Evolutionary conservation across 2,797 vertebrate genomes (phyloP).

Genomic region (Myotis vivesi): DNA sequence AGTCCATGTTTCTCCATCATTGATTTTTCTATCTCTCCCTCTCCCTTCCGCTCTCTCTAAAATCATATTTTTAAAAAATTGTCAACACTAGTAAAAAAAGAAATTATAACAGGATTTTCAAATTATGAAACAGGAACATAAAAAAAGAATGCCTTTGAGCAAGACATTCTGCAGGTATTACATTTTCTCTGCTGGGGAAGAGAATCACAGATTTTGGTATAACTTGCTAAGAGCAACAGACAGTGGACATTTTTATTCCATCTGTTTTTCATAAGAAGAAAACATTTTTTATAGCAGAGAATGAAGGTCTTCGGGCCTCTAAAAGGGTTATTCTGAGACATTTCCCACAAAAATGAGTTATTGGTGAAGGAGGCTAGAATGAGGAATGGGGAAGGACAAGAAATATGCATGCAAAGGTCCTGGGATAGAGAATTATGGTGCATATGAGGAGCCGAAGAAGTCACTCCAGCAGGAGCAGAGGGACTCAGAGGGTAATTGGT

Average conservation of each 20-base stretch:
- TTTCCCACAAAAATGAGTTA: not conserved
- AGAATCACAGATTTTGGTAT: not conserved
- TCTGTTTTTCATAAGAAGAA: constrained; percentile 41
- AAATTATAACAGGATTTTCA: constrained; percentile 4
- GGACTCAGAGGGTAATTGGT: fast-evolving
- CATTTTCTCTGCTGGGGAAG: constrained; percentile 10
- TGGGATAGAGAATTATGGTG: not conserved
- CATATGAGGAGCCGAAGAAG: not conserved
- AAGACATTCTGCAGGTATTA: not conserved
- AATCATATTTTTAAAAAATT: no score
- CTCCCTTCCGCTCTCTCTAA: no score
- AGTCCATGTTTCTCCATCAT: no score
- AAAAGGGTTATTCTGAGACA: not conserved
- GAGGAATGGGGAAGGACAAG: not conserved
- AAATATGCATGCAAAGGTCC: not conserved
- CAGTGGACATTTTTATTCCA: not conserved
- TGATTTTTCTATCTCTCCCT: no score
- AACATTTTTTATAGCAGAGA: constrained; percentile 4
- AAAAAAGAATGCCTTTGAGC: not conserved
- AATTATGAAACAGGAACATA: not conserved
- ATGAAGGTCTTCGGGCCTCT: not conserved
- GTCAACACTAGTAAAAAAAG: not conserved
- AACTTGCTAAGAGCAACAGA: not conserved
- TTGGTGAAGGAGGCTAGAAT: not conserved
- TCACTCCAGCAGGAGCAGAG: not conserved